Base-by-base conservation (phyloP, 2,797 vertebrate genomes). In the Dipus sagitta region DNA sequence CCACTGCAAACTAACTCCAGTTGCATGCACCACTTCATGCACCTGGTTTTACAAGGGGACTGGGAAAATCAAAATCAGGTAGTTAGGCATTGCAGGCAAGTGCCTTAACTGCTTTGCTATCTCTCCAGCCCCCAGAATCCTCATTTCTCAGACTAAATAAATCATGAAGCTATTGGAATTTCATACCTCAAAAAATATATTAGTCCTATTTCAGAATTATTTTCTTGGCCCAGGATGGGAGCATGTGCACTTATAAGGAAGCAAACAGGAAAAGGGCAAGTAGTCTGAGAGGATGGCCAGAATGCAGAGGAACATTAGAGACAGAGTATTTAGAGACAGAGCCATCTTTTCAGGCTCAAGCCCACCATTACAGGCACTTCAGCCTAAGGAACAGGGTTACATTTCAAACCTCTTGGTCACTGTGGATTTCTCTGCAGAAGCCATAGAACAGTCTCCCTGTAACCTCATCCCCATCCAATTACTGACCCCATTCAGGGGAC, bases 231-330 rank as follows among this genome's bases (percentile, higher is more conserved):
- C 38, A 38, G 38, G 38, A 38, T 38, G 38, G 38, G 38, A 38
- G 6, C 38, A 38, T 38, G 38, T 38, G 38, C 38, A 38, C 38
- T 38, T 6, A 38, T 38, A 38, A 38, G 38, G 38, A 38, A 6
- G 38, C 86, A 92, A 93, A 81, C 62, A 54, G 64, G 94, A 62
- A 88, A 91, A 93, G 65, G 54, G 76, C 28, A 78, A 96, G 86
- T 30, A 24, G 83, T 89, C 54, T 38, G 30, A 84, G 88, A 89
- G 52, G 30, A 38, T 64, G 85, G 42, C 86, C 83, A 88, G 86
- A 92, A 77, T 68, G 42, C 6, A 79, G 42, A 42, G 65, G 77
- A 68, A 12, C 21, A 38, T 92, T 23, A 92, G 82, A 91, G 34
- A 32, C 70, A n/a, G 18, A 85, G 72, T 17, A 74, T 30, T 85